Evolutionary conservation across 2,888 invertebrate genomes (phyloP).

Genomic region (Apocheima hispidaria): DNA sequence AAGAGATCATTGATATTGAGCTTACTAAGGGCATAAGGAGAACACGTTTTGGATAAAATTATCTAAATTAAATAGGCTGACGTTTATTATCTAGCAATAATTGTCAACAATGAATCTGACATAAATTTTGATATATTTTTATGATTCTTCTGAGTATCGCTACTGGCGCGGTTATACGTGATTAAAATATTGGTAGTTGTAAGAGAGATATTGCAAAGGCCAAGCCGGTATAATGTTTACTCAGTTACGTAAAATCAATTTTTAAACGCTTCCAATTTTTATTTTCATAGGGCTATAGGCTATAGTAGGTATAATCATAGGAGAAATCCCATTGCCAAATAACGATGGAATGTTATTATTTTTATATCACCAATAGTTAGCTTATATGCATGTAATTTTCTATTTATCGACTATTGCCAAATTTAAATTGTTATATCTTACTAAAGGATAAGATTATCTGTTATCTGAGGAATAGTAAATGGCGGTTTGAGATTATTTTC

Average conservation of each 20-base stretch:
- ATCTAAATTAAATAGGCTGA: conserved; percentile 29
- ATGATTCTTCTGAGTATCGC: background rate
- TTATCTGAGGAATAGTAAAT: no score
- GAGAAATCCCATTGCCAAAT: conserved; percentile 38
- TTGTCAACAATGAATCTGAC: conserved; percentile 1
- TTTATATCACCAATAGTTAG: no score
- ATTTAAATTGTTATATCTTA: conserved; percentile 37
- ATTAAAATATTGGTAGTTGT: conserved; percentile 7
- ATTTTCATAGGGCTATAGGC: background rate
- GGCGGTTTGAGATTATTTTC: no score
- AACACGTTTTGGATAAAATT: conserved; percentile 22
- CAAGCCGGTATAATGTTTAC: background rate
- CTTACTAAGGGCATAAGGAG: conserved; percentile 20
- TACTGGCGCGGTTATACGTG: background rate
- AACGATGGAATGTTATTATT: no score
- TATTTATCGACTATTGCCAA: no score
- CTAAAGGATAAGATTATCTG: no score
- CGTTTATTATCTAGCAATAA: background rate
- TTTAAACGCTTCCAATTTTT: background rate
- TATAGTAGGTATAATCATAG: conserved; percentile 6
- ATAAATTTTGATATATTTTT: conserved; percentile 1
- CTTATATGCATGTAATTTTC: no score
- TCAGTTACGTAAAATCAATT: background rate
- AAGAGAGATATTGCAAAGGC: background rate
- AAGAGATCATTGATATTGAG: conserved; percentile 19